Evolutionary conservation across 1,140 invertebrate genomes (phyloP), one percentile per base, ranked within the genome.

Genomic region (Mesaphorura yosii): DNA sequence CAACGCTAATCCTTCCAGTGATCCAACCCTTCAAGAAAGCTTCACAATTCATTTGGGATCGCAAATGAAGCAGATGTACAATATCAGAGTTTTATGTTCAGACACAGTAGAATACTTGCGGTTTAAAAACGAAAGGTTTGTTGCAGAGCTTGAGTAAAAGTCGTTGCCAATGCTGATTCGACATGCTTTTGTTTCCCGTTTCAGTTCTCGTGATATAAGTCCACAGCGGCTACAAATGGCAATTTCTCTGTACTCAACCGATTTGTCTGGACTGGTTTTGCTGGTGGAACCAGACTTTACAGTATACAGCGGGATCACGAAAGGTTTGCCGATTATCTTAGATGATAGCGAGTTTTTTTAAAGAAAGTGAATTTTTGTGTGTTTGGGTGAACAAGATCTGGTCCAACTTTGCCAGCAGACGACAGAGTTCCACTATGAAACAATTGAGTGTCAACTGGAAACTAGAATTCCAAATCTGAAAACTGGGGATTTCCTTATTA

Each of bases 21-120:
- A 66, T 62, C 70, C 67, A 20, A 70, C 65, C 57, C 64, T 88
- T 64, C 89, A 95, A 72, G 91, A 96, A 74, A 95, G 91, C 72
- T 96, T 96, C 67, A 97, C 91, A 15, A 95, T 96, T 64, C 90
- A 96, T 73, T 73, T 96, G 51, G 93, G 93, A 53, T 90, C 91
- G 2, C 94, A 98, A 72, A 78, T 98, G 71, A 98, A 98, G 72
- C 90, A 95, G 66, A 97, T 92, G 76, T 92, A 98, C 70, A 98
- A 98, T 72, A 83, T 97, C 59, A 75, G 93, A 46, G 81, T 98
- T 49, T 72, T 96, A 6, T 84, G 86, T 57, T 82, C 82, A 12
- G 81, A 92, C 71, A 77, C 86, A 26, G 76, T 94, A 58, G 86
- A 94, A 65, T 77, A 96, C 55, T 93, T 90, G 68, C 75, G 78